Evolutionary conservation across 2,113 vertebrate genomes (phyloP).

Genomic region (Phaethon lepturus): DNA sequence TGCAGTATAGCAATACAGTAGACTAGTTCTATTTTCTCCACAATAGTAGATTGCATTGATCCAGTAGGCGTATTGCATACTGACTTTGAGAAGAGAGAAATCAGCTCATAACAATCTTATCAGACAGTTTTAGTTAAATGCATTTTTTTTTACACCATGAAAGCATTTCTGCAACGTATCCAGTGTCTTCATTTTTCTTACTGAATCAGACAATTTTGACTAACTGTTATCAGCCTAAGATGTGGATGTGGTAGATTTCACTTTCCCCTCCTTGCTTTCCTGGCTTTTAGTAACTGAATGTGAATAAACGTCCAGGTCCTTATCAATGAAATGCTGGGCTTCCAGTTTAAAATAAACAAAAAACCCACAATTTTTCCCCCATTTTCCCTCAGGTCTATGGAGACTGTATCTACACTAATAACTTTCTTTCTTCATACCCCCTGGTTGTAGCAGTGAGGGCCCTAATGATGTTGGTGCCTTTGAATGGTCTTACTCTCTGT

Average conservation of each 20-base stretch:
- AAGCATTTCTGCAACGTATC: background rate
- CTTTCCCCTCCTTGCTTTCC: background rate
- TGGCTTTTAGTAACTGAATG: background rate
- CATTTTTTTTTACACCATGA: background rate
- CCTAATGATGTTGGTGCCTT: background rate
- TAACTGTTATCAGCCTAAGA: background rate
- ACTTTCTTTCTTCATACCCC: background rate
- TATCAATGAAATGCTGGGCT: background rate
- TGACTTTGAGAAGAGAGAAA: background rate
- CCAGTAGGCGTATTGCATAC: background rate
- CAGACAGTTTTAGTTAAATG: background rate
- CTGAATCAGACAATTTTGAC: background rate
- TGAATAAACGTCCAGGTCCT: background rate
- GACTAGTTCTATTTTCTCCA: background rate
- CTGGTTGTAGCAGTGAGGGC: background rate
- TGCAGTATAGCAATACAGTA: background rate
- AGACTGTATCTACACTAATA: background rate
- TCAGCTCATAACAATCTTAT: background rate
- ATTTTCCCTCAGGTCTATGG: background rate
- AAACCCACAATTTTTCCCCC: fast-evolving
- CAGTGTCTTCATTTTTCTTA: background rate
- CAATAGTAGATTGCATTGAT: background rate
- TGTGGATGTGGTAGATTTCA: background rate
- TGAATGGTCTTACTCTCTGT: background rate
- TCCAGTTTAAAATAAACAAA: background rate